These are phyloP conservation scores for Panagrolaimus sp. DNA, from an alignment of 1,140 invertebrate genomes.

Conservation along the genomic window DNA sequence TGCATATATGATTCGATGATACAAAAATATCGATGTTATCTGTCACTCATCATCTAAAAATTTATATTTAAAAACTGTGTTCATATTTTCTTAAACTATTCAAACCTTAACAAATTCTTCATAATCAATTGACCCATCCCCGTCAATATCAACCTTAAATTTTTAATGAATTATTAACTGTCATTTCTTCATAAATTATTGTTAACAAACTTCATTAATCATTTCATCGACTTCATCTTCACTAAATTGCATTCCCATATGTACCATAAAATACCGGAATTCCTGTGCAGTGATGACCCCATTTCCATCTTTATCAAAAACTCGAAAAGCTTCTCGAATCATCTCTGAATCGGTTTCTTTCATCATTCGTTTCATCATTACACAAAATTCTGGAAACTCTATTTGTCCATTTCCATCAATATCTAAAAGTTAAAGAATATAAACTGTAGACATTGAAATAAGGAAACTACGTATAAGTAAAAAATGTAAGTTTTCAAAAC, in stretches of 20 bases:
- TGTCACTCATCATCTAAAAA: constrained; percentile 10
- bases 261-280: constrained; percentile 65
- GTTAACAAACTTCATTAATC: constrained; percentile 94
- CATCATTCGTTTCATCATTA: constrained; percentile 61
- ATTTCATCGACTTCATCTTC: constrained; percentile 98
- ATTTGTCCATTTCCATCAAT: constrained; percentile 84
- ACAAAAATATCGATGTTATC: neutral
- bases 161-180: constrained; percentile 1
- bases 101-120: constrained; percentile 51
- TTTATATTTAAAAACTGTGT: neutral
- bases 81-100: neutral
- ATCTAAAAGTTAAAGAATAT: neutral
- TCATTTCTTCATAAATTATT: constrained; percentile 85
- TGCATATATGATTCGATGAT: no score
- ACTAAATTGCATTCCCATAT: constrained; percentile 94
- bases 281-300: constrained; percentile 73
- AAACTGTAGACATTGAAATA: neutral
- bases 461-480: no score
- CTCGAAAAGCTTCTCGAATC: constrained; percentile 59
- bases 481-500: no score
- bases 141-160: constrained; percentile 13
- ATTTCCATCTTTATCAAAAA: constrained; percentile 58
- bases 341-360: constrained; percentile 59
- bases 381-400: constrained; percentile 82
- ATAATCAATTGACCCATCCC: constrained; percentile 57